Percentiles rank a stretch among this genome's conserved stretches.
Conservation (phyloP, 1,140 invertebrate genomes). For the Panagrolaimus sp. region DNA sequence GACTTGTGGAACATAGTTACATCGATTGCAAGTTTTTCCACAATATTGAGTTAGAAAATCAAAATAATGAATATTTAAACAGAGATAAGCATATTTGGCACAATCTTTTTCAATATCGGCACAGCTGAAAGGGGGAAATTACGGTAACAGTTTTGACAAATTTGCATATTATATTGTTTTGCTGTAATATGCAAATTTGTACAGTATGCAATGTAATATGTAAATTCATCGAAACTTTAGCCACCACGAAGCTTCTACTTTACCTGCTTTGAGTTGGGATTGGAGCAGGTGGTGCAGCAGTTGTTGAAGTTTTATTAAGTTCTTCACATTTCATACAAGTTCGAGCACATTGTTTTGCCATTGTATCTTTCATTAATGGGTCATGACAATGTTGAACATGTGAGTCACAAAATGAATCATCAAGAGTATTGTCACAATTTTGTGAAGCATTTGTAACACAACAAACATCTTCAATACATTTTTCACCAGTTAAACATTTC, state of each 20-base stretch:
- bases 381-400: background rate
- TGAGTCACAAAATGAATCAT: background rate
- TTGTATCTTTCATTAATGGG: background rate
- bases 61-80: background rate
- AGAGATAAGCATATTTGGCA: background rate
- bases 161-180: too few species aligned
- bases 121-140: background rate
- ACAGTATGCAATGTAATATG: too few species aligned
- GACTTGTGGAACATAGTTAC: too few species aligned
- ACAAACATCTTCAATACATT: background rate
- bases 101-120: background rate
- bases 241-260: too few species aligned
- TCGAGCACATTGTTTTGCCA: background rate
- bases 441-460: background rate
- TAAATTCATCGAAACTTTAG: too few species aligned
- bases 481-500: background rate
- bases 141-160: background rate
- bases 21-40: too few species aligned
- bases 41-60: too few species aligned
- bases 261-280: background rate
- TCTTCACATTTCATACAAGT: background rate
- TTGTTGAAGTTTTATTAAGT: background rate
- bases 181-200: too few species aligned
- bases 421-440: background rate
- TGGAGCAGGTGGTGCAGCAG: background rate